Base-by-base conservation (phyloP, 2,888 invertebrate species). In the Timema cristinae region DNA sequence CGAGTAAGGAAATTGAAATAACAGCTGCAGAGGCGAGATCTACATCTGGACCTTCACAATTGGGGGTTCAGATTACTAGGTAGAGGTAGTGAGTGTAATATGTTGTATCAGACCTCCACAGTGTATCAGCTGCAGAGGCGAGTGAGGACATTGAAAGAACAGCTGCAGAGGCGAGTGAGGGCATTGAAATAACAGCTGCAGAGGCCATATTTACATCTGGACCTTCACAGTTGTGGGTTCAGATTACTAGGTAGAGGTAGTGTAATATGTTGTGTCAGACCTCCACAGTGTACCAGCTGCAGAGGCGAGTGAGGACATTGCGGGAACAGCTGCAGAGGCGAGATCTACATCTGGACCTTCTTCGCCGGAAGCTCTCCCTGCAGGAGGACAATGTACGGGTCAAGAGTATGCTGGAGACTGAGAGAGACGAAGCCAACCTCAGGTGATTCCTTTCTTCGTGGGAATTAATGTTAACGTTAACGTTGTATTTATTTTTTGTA, bases 301-400 rank as follows among this genome's bases (percentile, higher is more conserved):
- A 97, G 82, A 86, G 95, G 73, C 87, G 95, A 75, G 90, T 95
- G 54, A 89, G 95, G 76, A 91, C 92, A 8, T 83, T 96, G 13
- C 87, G 95, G 68, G 97, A 97, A 80, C 96, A 97, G 81, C 85
- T 97, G 50, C 95, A 96, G 79, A 89, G 95, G 72, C 91, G 95
- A 78, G 97, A 97, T 80, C 85, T 97, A 59, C 97, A 97, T 81
- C 84, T 97, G 79, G 97, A 97, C 82, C 85, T 97, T 73, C 84
- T 97, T 67, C 86, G 95, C 63, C 90, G 95, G 77, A 97, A 97
- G 82, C 84, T 97, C 70, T 90, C 91, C 72, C 86, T 94, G 13
- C 91, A 94, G 81, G 95, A 94, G 81, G 91, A 92, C 77, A 89
- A 87, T 71, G 85, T 88, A 4, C 84, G 89, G 73, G 85, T 87